These are phyloP conservation scores for Puma concolor DNA, from an alignment of 2,113 vertebrate species.

Conservation along the genomic window DNA sequence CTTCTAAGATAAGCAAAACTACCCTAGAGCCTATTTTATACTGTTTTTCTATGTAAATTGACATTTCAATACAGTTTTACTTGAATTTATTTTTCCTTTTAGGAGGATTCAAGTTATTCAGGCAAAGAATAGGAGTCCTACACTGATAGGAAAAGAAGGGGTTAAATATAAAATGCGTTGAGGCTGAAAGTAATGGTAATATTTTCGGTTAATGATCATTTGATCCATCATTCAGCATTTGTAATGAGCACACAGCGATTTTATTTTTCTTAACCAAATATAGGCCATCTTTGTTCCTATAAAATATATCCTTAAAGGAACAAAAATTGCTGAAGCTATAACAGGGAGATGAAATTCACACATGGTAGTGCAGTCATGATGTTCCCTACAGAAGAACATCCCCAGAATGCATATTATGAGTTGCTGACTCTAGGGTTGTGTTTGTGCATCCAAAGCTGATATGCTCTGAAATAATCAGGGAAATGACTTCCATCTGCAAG, in stretches of 20 bases:
- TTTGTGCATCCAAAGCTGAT: neutral
- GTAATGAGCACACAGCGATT: neutral
- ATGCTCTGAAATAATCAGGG: neutral
- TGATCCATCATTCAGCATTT: neutral
- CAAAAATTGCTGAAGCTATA: neutral
- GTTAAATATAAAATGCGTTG: neutral
- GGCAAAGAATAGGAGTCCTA: neutral
- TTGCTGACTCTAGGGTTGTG: neutral
- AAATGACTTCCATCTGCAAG: neutral
- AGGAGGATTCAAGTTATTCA: neutral
- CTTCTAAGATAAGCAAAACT: neutral
- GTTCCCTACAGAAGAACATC: neutral
- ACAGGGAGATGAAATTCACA: neutral
- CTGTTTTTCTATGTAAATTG: neutral
- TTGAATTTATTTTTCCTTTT: slow-evolving; percentile 24
- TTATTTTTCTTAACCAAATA: neutral
- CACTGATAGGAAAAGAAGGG: neutral
- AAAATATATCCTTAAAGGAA: neutral
- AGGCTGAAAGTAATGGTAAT: neutral
- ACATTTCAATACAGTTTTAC: neutral
- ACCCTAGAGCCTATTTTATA: neutral
- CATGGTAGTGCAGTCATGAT: accelerated
- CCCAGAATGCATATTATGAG: neutral
- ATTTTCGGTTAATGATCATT: neutral
- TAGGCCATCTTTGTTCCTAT: neutral